These are phyloP conservation scores for Athene noctua DNA, from an alignment of 2,113 vertebrate genomes.

Conservation along the genomic window DNA sequence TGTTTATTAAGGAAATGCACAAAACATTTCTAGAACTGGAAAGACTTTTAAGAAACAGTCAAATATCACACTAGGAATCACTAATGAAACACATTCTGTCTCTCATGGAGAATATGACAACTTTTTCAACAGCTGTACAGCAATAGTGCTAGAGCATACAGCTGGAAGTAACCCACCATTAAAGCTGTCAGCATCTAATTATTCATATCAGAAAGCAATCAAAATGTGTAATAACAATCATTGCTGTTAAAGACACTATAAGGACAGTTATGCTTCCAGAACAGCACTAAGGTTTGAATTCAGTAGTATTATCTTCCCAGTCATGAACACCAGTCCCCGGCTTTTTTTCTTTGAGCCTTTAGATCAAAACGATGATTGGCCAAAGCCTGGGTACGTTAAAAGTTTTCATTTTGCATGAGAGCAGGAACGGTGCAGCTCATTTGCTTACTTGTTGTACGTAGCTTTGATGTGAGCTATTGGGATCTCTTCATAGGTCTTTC, in stretches of 20 bases:
- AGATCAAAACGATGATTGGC: neutral
- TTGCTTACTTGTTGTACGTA: slow-evolving; percentile 94
- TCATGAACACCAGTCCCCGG: neutral
- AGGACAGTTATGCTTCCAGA: neutral
- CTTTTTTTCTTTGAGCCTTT: neutral
- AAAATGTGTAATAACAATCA: neutral
- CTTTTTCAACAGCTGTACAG: neutral
- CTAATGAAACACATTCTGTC: neutral
- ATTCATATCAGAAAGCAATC: neutral
- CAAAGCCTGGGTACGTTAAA: fast-evolving
- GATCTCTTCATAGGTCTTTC: slow-evolving; percentile 87
- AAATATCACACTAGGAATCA: neutral
- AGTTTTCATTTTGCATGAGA: neutral
- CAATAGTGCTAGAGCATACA: neutral
- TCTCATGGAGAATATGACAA: neutral
- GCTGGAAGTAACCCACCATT: neutral
- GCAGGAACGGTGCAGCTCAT: neutral
- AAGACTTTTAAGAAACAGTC: neutral
- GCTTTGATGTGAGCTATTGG: slow-evolving; percentile 91
- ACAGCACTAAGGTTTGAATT: neutral
- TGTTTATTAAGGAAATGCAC: neutral
- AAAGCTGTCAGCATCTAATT: neutral
- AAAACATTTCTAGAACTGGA: neutral
- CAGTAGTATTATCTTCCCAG: neutral
- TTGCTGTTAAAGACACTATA: neutral